These are phyloP conservation scores for Acanthosepion lycidas DNA, from an alignment of 2,888 invertebrate genomes.

Conservation along the genomic window DNA sequence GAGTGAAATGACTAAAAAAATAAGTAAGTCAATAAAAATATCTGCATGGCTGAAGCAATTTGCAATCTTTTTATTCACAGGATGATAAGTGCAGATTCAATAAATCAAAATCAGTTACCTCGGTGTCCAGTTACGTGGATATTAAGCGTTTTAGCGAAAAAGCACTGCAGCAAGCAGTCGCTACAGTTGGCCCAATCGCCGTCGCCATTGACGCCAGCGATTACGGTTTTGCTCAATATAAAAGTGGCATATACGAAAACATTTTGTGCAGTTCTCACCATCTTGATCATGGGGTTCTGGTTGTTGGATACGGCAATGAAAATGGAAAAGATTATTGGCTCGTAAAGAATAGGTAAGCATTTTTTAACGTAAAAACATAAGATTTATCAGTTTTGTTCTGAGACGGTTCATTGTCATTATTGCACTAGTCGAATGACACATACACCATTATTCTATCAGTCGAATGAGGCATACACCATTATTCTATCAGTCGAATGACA, in stretches of 20 bases:
- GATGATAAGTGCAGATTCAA: slow-evolving; percentile 67
- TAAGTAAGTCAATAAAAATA: background rate
- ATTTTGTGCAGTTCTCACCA: slow-evolving; percentile 56
- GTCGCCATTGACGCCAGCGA: slow-evolving; percentile 91
- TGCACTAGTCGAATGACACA: too few species aligned
- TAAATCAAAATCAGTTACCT: slow-evolving; percentile 55
- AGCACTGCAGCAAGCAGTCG: slow-evolving; percentile 56
- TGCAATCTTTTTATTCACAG: slow-evolving; percentile 53
- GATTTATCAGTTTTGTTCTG: too few species aligned
- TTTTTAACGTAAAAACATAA: too few species aligned
- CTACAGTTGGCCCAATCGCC: slow-evolving; percentile 79
- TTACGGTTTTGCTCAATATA: slow-evolving; percentile 72
- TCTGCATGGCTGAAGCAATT: background rate
- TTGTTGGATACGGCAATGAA: slow-evolving; percentile 61
- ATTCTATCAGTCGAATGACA: too few species aligned
- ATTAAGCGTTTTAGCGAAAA: slow-evolving; percentile 52
- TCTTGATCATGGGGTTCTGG: slow-evolving; percentile 60
- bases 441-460: too few species aligned
- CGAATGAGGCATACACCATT: too few species aligned
- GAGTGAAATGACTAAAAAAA: too few species aligned
- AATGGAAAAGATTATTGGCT: slow-evolving; percentile 63
- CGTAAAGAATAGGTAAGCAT: slow-evolving; percentile 64
- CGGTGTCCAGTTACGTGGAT: slow-evolving; percentile 58
- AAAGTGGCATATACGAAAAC: slow-evolving; percentile 56
- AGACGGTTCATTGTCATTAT: too few species aligned